Conservation (phyloP, 2,113 vertebrate species). For the Neopipo cinnamomea region DNA sequence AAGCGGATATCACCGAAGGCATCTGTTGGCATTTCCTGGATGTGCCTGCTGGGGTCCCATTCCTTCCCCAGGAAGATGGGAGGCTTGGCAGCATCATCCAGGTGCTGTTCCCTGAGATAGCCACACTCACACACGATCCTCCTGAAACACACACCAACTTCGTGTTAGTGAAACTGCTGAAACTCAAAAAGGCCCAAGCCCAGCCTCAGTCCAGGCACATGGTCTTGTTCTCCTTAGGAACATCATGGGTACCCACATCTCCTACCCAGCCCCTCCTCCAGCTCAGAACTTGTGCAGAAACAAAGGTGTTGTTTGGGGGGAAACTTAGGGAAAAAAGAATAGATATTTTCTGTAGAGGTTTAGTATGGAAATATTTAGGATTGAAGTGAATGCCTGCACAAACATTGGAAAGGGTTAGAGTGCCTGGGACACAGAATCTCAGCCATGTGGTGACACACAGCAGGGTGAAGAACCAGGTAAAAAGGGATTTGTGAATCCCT, state of each 20-base stretch:
- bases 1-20: constrained; percentile 91
- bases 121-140: constrained; percentile 83
- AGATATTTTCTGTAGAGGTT: background rate
- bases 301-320: background rate
- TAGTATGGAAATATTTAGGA: background rate
- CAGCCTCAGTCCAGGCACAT: background rate
- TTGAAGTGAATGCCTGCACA: background rate
- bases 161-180: background rate
- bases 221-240: background rate
- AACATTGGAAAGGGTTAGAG: background rate
- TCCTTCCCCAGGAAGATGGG: constrained; percentile 69
- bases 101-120: constrained; percentile 77
- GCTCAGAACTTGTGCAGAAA: background rate
- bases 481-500: background rate
- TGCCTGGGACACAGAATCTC: background rate
- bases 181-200: background rate
- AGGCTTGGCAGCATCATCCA: constrained; percentile 77
- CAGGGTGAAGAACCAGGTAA: background rate
- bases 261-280: background rate
- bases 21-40: constrained; percentile 84
- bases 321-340: background rate
- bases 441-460: background rate
- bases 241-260: accelerated
- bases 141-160: constrained; percentile 44
- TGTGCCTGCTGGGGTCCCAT: constrained; percentile 82